Conservation (phyloP, 1,140 invertebrate species). For the Drosophila kepulauana region DNA sequence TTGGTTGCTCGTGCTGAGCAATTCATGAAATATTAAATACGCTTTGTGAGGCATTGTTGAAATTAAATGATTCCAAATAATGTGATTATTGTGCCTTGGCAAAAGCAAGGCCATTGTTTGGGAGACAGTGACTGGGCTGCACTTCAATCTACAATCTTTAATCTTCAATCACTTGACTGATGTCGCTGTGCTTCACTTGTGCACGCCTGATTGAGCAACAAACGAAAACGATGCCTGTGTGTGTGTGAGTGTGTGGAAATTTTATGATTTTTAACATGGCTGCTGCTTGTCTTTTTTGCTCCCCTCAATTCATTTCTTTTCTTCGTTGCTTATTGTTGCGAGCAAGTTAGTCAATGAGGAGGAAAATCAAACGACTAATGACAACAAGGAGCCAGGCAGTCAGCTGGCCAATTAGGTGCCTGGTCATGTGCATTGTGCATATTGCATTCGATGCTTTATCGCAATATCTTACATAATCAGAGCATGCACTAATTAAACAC, state of each 20-base stretch:
- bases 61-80: slow-evolving; percentile 78
- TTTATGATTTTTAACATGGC: slow-evolving; percentile 59
- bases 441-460: slow-evolving; percentile 33
- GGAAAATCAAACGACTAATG: slow-evolving; percentile 75
- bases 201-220: slow-evolving; percentile 72
- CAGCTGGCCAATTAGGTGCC: slow-evolving; percentile 65
- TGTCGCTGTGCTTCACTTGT: slow-evolving; percentile 56
- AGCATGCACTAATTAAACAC: slow-evolving; percentile 72
- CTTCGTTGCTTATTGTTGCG: slow-evolving; percentile 11
- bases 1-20: slow-evolving; percentile 49
- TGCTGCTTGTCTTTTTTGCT: neutral
- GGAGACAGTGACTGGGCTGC: slow-evolving; percentile 45
- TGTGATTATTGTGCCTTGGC: slow-evolving; percentile 64
- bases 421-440: slow-evolving; percentile 63
- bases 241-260: slow-evolving; percentile 23
- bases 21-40: slow-evolving; percentile 80
- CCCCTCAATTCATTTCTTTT: neutral
- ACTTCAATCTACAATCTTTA: slow-evolving; percentile 68
- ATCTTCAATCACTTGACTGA: slow-evolving; percentile 70
- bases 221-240: slow-evolving; percentile 47
- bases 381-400: slow-evolving; percentile 42
- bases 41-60: slow-evolving; percentile 61
- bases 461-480: slow-evolving; percentile 63
- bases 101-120: slow-evolving; percentile 9
- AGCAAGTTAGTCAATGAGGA: slow-evolving; percentile 67